Evolutionary conservation across 2,888 invertebrate species (phyloP).

Genomic region (Heteromyza rotundicornis): DNA sequence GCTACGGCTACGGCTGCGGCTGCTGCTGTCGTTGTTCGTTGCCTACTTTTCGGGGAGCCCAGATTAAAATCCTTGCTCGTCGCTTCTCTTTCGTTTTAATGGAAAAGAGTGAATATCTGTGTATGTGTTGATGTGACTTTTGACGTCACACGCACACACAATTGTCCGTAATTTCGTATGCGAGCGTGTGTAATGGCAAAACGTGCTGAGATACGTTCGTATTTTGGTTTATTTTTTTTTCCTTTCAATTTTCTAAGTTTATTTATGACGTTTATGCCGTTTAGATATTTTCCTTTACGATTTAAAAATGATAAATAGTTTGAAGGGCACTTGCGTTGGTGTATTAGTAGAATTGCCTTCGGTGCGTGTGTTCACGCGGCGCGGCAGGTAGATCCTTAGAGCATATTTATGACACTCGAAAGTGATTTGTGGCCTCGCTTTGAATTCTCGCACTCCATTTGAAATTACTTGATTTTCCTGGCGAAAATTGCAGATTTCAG

Average conservation of each 20-base stretch:
- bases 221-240: too few relatives aligned
- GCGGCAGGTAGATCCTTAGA: not conserved
- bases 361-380: not conserved
- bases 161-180: conserved; percentile 6
- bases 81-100: not conserved
- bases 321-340: not conserved
- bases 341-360: too few relatives aligned
- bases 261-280: too few relatives aligned
- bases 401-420: not conserved
- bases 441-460: too few relatives aligned
- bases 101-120: not conserved
- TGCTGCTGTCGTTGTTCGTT: conserved; percentile 14
- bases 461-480: too few relatives aligned
- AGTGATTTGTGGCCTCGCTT: too few relatives aligned
- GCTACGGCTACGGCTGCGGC: conserved; percentile 8
- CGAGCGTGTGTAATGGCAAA: not conserved
- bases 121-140: conserved; percentile 6
- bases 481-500: too few relatives aligned
- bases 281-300: too few relatives aligned
- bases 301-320: too few relatives aligned
- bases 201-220: not conserved
- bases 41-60: not conserved
- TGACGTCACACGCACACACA: conserved; percentile 34
- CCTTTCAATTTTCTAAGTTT: not conserved
- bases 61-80: not conserved